phyloP scores from a whole-genome alignment of 2,113 vertebrate genomes.

The Cyprinodon variegatus region DNA sequence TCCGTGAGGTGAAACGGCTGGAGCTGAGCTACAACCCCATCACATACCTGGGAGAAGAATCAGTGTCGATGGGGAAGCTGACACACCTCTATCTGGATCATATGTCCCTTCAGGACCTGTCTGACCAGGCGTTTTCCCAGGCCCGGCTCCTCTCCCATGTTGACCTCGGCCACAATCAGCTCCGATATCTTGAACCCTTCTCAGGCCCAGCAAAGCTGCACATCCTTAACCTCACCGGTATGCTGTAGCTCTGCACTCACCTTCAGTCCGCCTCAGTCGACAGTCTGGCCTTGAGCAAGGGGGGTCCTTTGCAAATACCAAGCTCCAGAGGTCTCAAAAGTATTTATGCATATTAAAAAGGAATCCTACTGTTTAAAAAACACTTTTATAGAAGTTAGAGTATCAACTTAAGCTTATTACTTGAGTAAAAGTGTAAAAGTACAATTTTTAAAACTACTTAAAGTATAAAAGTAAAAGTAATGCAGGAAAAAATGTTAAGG shows the following conservation, averaged over 20 bases:
- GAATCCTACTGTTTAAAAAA: too few relatives aligned
- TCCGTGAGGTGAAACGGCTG: constrained; percentile 77
- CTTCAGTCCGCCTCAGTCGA: too few relatives aligned
- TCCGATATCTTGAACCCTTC: constrained; percentile 83
- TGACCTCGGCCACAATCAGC: constrained; percentile 89
- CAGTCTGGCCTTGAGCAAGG: too few relatives aligned
- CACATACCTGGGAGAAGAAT: constrained; percentile 86
- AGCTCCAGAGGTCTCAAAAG: too few relatives aligned
- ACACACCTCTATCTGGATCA: constrained; percentile 87
- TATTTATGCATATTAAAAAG: too few relatives aligned
- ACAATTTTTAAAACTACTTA: too few relatives aligned
- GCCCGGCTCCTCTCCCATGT: constrained; percentile 82
- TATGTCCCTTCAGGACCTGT: constrained; percentile 89
- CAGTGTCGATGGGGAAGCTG: constrained; percentile 85
- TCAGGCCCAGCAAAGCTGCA: constrained; percentile 72
- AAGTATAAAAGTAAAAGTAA: too few relatives aligned
- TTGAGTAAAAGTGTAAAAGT: too few relatives aligned
- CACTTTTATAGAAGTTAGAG: too few relatives aligned
- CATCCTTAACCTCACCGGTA: constrained; percentile 78
- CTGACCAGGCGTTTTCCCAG: constrained; percentile 77
- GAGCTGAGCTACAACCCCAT: constrained; percentile 92
- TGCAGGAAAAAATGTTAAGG: too few relatives aligned
- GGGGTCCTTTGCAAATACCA: too few relatives aligned
- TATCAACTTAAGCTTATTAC: too few relatives aligned
- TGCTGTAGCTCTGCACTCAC: not conserved